Conservation (phyloP, 2,113 vertebrate species). For the Myxocyprinus asiaticus region DNA sequence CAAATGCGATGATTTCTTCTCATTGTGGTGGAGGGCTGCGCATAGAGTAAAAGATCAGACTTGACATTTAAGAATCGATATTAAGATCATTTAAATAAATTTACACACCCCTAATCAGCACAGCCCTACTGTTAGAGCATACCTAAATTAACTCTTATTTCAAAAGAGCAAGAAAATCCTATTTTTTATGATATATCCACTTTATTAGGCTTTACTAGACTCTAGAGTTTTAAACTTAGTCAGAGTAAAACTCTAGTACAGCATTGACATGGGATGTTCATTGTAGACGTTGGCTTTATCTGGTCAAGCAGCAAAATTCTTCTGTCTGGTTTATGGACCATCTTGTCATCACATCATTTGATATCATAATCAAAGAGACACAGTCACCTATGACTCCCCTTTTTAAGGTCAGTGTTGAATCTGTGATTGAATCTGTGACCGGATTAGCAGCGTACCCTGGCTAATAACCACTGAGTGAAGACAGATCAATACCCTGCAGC, state of each 20-base stretch:
- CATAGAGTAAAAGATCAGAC: too few species aligned
- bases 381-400: neutral
- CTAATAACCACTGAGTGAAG: neutral
- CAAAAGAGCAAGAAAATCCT: too few species aligned
- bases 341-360: neutral
- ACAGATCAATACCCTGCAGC: slow-evolving; percentile 7
- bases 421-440: neutral
- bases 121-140: too few species aligned
- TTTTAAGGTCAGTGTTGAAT: neutral
- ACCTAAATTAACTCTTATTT: too few species aligned
- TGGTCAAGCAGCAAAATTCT: neutral
- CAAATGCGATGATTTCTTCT: too few species aligned
- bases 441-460: neutral
- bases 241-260: neutral
- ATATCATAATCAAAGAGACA: neutral
- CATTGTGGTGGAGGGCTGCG: too few species aligned
- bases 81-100: too few species aligned
- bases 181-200: too few species aligned
- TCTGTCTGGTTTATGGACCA: neutral
- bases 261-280: neutral
- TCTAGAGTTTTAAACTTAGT: neutral
- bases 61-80: too few species aligned
- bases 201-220: too few species aligned
- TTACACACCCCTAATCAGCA: too few species aligned
- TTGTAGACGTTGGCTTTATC: neutral